Evolutionary conservation across 2,888 invertebrate species (phyloP).

Genomic region (Agriotes lineatus): DNA sequence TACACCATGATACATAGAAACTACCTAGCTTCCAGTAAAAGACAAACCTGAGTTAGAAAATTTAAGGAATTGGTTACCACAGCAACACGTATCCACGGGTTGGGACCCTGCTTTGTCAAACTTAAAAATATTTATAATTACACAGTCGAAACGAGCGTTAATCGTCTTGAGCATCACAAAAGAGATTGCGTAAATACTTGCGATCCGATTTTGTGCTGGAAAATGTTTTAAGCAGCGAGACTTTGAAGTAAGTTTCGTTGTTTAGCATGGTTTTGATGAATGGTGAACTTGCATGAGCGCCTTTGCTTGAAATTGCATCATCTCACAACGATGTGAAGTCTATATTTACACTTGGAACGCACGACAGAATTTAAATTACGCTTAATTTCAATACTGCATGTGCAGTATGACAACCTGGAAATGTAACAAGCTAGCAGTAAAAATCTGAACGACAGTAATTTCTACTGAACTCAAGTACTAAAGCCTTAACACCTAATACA

Average conservation of each 20-base stretch:
- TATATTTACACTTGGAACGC: slow-evolving; percentile 22
- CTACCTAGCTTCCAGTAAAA: no score
- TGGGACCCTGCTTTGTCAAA: slow-evolving; percentile 15
- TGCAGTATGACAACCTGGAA: background rate
- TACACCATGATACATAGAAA: no score
- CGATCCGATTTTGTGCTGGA: slow-evolving; percentile 31
- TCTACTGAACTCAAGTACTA: no score
- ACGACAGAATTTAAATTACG: slow-evolving; percentile 20
- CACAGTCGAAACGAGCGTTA: slow-evolving; percentile 27
- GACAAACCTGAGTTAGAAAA: no score
- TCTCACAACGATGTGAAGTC: slow-evolving; percentile 12
- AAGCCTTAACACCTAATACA: no score
- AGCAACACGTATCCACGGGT: no score
- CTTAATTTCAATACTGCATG: slow-evolving; percentile 9
- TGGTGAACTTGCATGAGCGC: slow-evolving; percentile 22
- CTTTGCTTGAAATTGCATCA: slow-evolving; percentile 21
- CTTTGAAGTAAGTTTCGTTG: slow-evolving; percentile 28
- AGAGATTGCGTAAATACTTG: slow-evolving; percentile 35
- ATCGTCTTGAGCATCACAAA: slow-evolving; percentile 32
- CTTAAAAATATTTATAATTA: slow-evolving; percentile 29
- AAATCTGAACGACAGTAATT: no score
- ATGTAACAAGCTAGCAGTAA: no score
- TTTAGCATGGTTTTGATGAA: slow-evolving; percentile 32
- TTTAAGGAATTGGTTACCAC: no score
- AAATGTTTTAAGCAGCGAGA: slow-evolving; percentile 15